Conservation (phyloP, 2,113 vertebrate genomes). For the Cygnus buccinator region DNA sequence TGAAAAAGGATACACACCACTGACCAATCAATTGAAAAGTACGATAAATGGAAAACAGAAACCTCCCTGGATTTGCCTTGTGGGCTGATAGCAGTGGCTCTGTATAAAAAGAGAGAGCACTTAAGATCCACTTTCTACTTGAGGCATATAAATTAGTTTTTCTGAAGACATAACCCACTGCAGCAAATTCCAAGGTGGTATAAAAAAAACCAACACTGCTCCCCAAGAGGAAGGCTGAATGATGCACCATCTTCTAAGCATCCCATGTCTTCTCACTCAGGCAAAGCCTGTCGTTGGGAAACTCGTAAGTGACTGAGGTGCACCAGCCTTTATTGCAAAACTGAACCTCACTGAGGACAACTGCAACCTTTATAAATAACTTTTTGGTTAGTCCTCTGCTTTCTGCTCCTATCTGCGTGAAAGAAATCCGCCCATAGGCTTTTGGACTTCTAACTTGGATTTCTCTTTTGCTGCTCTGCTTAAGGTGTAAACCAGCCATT, state of each 20-base stretch:
- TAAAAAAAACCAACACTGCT: background rate
- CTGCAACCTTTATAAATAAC: background rate
- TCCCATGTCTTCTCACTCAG: background rate
- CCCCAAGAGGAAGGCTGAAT: background rate
- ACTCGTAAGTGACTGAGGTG: background rate
- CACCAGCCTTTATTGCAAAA: background rate
- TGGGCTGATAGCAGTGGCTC: constrained; percentile 35
- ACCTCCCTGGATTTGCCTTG: constrained; percentile 47
- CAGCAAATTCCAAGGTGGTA: background rate
- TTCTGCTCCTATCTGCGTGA: background rate
- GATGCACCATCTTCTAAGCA: background rate
- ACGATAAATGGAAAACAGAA: constrained; percentile 59
- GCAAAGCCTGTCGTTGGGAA: background rate
- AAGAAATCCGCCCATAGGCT: background rate
- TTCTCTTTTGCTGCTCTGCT: background rate
- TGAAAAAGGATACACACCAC: constrained; percentile 51
- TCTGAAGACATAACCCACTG: background rate
- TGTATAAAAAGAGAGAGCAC: constrained; percentile 16
- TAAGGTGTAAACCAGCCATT: background rate
- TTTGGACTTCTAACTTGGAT: background rate
- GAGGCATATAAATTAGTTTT: constrained; percentile 41
- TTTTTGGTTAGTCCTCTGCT: background rate
- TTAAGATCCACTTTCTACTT: constrained; percentile 29
- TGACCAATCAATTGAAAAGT: constrained; percentile 61
- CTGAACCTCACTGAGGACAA: background rate